Evolutionary conservation across 2,888 invertebrate genomes (phyloP), one percentile per base, ranked within the genome.

Genomic region (Phengaris alcon): DNA sequence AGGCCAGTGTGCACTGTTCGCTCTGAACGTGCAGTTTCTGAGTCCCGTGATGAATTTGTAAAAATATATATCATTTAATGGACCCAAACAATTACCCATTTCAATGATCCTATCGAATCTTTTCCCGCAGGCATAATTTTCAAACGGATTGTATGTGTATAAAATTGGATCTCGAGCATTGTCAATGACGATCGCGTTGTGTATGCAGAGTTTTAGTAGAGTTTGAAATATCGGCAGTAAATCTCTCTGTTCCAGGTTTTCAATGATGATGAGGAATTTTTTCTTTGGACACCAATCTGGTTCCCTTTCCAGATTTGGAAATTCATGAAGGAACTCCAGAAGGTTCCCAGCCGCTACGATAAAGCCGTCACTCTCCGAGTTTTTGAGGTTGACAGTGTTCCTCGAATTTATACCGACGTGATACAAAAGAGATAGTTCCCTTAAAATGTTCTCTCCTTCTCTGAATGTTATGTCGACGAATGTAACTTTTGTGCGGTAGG

Each of bases 91-190:
- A 75, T 82, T 79, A 8, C 90, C 90, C 4, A 82, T 80, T 52
- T 80, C 76, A 35, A 85, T 84, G 12, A 90, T 77, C 51, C 80
- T 77, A 4, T 81, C 79, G 75, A 85, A 90, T 64, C 84, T 82
- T 75, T 82, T 84, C n/a, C 90, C 90, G 74, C 90, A 90, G 0
- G 84, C 84, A 73, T 83, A 86, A 69, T 90, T 86, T 75, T 86
- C 84, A 68, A 83, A 90, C 0, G 90, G 87, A 78, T 90, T 86
- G 77, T 88, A 90, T 0, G 87, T 83, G 76, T 85, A 89, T 13
- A 90, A 68, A 3, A 86, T 78, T 8, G 81, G 80, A 3, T 84
- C 80, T 0, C 68, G 55, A 0, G 80, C 83, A 10, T 84, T 84
- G 70, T 85, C 84, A 3, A 87, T 69, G 6, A 89, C 77, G 2